These are phyloP conservation scores for Trachythela sp. DNA, from an alignment of 64 coral and sea anemone species.

Conservation along the genomic window DNA sequence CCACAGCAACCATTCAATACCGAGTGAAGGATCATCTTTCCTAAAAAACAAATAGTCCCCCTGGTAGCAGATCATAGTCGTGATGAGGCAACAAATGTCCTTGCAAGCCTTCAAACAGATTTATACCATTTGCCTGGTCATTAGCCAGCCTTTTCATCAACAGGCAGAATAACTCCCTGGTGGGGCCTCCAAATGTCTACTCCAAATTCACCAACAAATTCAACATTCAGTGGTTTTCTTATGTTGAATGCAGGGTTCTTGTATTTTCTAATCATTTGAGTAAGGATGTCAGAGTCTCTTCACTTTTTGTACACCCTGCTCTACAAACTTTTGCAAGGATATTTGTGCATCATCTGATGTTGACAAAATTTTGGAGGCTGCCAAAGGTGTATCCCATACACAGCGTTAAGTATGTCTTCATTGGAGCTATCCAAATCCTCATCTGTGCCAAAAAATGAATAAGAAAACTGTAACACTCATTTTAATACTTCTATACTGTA, in stretches of 20 bases:
- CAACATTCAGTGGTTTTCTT: conserved; percentile 2
- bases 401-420: not conserved
- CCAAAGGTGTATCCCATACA: not conserved
- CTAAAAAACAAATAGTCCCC: not conserved
- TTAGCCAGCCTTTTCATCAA: not conserved
- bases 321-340: not conserved
- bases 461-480: too few species aligned
- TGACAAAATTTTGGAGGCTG: not conserved
- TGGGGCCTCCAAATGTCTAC: not conserved
- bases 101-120: conserved; percentile 4
- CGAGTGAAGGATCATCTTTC: not conserved
- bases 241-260: not conserved
- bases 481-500: too few species aligned
- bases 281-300: not conserved
- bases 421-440: not conserved
- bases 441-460: not conserved
- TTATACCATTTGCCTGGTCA: not conserved
- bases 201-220: not conserved
- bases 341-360: not conserved
- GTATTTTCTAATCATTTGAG: conserved; percentile 16
- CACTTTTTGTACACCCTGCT: not conserved
- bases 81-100: not conserved
- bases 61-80: conserved; percentile 2
- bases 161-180: not conserved
- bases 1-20: conserved; percentile 8